Evolutionary conservation across 92 coral and sea anemone species (phyloP), one percentile per base, ranked within the genome.

Genomic region (Montipora capitata): DNA sequence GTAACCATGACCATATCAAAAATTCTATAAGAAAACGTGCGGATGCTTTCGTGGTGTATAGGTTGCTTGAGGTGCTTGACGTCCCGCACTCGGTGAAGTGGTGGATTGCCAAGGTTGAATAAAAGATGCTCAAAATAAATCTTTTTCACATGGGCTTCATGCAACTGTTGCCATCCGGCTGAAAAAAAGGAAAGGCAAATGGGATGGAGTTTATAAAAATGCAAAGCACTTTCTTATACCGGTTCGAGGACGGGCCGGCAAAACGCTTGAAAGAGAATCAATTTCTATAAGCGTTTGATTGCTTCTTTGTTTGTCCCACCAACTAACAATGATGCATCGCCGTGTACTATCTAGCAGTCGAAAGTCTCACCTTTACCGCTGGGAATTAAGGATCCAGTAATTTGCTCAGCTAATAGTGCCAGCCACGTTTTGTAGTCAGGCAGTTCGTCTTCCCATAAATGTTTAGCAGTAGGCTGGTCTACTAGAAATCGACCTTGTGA

Each of bases 121-220:
- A 81, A 78, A n/a, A 81, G 77, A 56, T 77, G 82, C 68, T 58
- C 17, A 67, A 77, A 56, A 16, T 58, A n/a, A 39, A 10, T 10
- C 52, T 77, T 77, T 14, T 57, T 57, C 51, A 77, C 69, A 16
- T 56, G 69, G 18, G 35, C 11, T 38, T 77, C 70, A 16, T 77
- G 68, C 41, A 77, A 4, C 52, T 62, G 67, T 51, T 81, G 86
- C 86, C 86, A 69, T 39, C 86, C 86, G 69, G 78, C 78, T 81
- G 4, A 27, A 81, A 81, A 13, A 81, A 7, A 12, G 17, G 10
- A 52, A 51, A 63, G 15, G 10, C 4, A n/a, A 61, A 15, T 16
- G 7, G 27, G 67, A 61, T n/a, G n/a, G 27, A 61, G 27, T 61
- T 61, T 61, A 61, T 14, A 16, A 15, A 61, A 0, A 61, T 57